Conservation (phyloP, 2,888 invertebrate genomes). For the Phlogophora meticulosa region DNA sequence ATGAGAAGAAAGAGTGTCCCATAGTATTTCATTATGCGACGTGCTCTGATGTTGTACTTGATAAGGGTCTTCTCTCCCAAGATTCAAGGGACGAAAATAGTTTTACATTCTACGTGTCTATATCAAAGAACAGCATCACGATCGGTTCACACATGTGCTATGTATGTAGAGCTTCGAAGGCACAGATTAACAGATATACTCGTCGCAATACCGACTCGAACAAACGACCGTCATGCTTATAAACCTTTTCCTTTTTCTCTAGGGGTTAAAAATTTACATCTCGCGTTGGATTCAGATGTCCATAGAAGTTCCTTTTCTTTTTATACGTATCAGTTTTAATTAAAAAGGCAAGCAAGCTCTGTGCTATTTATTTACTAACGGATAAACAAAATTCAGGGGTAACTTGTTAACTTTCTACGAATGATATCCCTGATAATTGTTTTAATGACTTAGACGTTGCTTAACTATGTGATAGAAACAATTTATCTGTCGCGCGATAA, state of each 20-base stretch:
- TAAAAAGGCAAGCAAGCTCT: conserved; percentile 4
- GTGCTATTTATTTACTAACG: conserved; percentile 5
- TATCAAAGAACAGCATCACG: conserved; percentile 25
- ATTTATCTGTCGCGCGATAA: conserved; percentile 13
- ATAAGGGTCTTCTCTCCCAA: background rate
- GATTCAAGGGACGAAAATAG: conserved; percentile 3
- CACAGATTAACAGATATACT: conserved; percentile 46
- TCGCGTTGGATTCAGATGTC: conserved; percentile 43
- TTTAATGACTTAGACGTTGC: background rate
- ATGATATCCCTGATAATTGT: background rate
- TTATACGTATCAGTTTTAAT: conserved; percentile 36
- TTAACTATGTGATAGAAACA: background rate
- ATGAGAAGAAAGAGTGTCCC: background rate
- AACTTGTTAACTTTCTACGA: conserved; percentile 1
- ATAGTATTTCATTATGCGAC: background rate
- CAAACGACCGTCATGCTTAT: conserved; percentile 42
- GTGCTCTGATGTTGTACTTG: background rate
- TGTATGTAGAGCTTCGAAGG: conserved; percentile 12
- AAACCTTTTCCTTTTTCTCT: conserved; percentile 45
- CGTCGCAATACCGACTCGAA: conserved; percentile 30
- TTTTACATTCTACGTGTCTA: conserved; percentile 11
- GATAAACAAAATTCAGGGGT: background rate
- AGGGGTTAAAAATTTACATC: conserved; percentile 52
- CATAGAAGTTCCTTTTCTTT: conserved; percentile 14
- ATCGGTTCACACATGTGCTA: conserved; percentile 16